These are phyloP conservation scores for Ambastaia sidthimunki DNA, from an alignment of 2,797 vertebrate genomes.

Conservation along the genomic window DNA sequence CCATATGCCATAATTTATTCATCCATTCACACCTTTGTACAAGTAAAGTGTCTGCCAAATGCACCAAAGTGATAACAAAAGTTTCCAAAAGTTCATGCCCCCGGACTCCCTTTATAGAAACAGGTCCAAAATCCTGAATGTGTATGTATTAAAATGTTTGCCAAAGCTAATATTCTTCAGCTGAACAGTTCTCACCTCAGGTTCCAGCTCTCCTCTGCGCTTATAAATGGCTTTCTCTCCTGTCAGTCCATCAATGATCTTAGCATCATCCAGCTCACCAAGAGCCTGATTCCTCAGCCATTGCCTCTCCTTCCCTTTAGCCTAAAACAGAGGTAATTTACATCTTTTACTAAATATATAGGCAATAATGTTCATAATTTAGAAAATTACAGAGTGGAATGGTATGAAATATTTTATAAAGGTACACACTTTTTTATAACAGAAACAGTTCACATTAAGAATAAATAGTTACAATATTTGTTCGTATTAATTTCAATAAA, in stretches of 20 bases:
- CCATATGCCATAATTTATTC: too few species aligned
- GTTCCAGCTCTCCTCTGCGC: slow-evolving; percentile 90
- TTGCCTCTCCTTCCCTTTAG: slow-evolving; percentile 96
- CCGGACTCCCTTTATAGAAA: too few species aligned
- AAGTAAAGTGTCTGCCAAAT: too few species aligned
- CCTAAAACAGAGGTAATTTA: slow-evolving; percentile 75
- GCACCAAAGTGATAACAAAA: too few species aligned
- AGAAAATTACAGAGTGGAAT: neutral
- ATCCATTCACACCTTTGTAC: too few species aligned
- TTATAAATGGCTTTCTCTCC: slow-evolving; percentile 97
- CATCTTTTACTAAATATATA: neutral
- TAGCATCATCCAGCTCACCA: slow-evolving; percentile 94
- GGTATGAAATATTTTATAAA: neutral
- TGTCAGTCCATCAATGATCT: slow-evolving; percentile 95
- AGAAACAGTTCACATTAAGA: neutral
- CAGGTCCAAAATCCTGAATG: too few species aligned
- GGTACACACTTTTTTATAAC: neutral
- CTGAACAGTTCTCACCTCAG: slow-evolving; percentile 81
- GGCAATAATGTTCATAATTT: neutral
- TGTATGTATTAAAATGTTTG: neutral
- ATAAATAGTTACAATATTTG: neutral
- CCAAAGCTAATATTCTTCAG: neutral
- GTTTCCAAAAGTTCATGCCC: too few species aligned
- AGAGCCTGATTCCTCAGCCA: slow-evolving; percentile 94
- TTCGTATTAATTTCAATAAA: too few species aligned